Conservation (phyloP, 2,888 invertebrate genomes). For the Atherix ibis region DNA sequence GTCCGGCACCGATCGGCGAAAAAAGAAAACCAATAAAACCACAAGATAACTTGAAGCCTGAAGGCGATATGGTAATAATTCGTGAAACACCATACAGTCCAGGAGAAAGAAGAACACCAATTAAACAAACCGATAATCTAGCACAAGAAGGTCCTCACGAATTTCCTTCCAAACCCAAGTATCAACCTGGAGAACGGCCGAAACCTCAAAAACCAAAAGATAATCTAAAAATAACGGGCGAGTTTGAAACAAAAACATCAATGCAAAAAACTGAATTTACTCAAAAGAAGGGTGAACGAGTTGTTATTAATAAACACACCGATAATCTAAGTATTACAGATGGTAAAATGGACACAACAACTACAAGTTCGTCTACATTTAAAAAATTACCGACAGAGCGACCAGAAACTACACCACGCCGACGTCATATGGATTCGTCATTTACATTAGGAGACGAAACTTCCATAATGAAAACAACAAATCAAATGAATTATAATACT, state of each 20-base stretch:
- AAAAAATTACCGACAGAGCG: constrained; percentile 28
- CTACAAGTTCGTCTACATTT: constrained; percentile 37
- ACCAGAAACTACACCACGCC: constrained; percentile 32
- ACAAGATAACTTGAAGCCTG: constrained; percentile 37
- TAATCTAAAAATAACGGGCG: constrained; percentile 32
- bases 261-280: constrained; percentile 25
- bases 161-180: constrained; percentile 23
- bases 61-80: constrained; percentile 34
- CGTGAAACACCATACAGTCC: constrained; percentile 22
- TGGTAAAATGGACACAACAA: constrained; percentile 38
- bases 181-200: constrained; percentile 31
- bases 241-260: constrained; percentile 18
- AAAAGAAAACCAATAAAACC: constrained; percentile 37
- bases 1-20: constrained; percentile 35
- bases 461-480: constrained; percentile 38
- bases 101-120: constrained; percentile 25
- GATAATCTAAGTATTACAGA: constrained; percentile 41
- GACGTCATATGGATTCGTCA: constrained; percentile 50
- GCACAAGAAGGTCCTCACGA: constrained; percentile 21
- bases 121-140: constrained; percentile 26
- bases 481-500: constrained; percentile 41
- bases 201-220: constrained; percentile 37
- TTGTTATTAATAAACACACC: constrained; percentile 33
- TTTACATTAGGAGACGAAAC: constrained; percentile 44
- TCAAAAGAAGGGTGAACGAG: constrained; percentile 32